Base-by-base conservation (phyloP, 1,140 invertebrate genomes). In the Euwallacea fornicatus region DNA sequence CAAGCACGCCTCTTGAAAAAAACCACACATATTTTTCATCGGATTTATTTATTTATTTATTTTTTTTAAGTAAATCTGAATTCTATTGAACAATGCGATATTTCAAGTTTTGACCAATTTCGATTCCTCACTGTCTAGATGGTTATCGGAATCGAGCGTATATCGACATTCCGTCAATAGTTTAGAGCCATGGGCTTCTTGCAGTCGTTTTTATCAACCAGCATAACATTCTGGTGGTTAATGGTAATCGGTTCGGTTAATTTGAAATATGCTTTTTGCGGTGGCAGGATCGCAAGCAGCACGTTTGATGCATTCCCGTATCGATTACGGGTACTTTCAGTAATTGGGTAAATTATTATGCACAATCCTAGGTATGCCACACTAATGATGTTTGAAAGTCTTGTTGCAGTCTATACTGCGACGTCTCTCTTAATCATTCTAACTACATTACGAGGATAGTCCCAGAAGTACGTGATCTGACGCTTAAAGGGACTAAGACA, bases 231-330 rank as follows among this genome's bases (percentile, higher is more conserved):
- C 64, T 72, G 63, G 69, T 73, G 71, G 71, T 75, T 76, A 74
- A 76, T 74, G 75, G 73, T 76, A 74, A 76, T 76, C 73, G 75
- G 73, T 73, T 76, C 73, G 71, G 73, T 73, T 76, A 64, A 75
- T 75, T 75, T 59, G 55, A 65, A 72, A 66, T 69, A 73, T 75
- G 73, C 72, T 64, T 70, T 72, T 33, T 46, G 55, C 43, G 16
- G 55, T 42, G 55, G 58, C 41, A 33, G 13, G 53, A 66, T 56
- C 41, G 64, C 15, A 66, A 13, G n/a, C 42, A 21, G 64, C 33
- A 66, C 64, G 64, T 56, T 58, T 55, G 63, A 65, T 65, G 63
- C 63, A 21, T 53, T 53, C 63, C 41, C n/a, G 15, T 50, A 65
- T 65, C 63, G 63, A 65, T 65, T 66, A 55, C 58, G 53, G 33